These are phyloP conservation scores for Campoplex nolae DNA, from an alignment of 2,888 invertebrate species.

Conservation along the genomic window DNA sequence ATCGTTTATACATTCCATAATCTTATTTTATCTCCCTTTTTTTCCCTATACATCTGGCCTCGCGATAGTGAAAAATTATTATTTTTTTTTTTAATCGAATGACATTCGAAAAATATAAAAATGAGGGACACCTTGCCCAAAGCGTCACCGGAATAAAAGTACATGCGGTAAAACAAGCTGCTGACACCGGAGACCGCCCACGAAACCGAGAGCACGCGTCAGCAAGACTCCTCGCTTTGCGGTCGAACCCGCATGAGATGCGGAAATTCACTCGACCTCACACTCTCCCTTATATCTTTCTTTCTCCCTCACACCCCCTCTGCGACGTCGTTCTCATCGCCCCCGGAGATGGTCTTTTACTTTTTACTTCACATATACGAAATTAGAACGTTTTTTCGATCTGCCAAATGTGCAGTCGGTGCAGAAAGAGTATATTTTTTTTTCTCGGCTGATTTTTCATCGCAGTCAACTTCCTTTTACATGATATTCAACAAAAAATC, in stretches of 20 bases:
- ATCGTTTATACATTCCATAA: neutral
- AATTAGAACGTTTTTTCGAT: neutral
- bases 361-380: neutral
- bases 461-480: too few species aligned
- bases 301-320: neutral
- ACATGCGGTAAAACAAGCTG: slow-evolving; percentile 47
- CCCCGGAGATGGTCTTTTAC: neutral
- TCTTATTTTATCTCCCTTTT: neutral
- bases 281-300: slow-evolving; percentile 5
- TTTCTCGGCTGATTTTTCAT: too few species aligned
- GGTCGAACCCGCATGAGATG: slow-evolving; percentile 50
- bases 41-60: neutral
- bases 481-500: too few species aligned
- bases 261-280: slow-evolving; percentile 62
- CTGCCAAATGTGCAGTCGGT: neutral
- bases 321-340: neutral
- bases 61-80: neutral
- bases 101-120: neutral
- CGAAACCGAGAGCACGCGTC: slow-evolving; percentile 64
- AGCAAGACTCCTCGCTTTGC: slow-evolving; percentile 54
- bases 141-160: slow-evolving; percentile 34
- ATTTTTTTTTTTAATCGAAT: neutral
- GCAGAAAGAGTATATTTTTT: too few species aligned
- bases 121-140: slow-evolving; percentile 1
- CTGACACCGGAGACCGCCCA: slow-evolving; percentile 64